Conservation (phyloP, 1,140 invertebrate species). For the Leptopilina boulardi region DNA sequence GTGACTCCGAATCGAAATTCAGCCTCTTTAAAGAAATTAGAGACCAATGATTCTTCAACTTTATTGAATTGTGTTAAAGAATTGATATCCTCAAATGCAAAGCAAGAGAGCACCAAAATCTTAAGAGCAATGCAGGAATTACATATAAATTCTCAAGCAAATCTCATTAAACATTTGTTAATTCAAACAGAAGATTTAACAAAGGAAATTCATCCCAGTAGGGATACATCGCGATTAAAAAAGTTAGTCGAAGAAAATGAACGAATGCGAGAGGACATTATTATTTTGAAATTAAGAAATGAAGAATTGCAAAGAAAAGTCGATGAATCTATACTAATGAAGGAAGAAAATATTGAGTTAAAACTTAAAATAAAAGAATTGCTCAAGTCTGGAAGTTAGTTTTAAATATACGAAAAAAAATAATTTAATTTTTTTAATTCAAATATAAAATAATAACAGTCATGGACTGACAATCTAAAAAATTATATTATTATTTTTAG, state of each 20-base stretch:
- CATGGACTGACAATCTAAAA: too few relatives aligned
- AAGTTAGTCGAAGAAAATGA: conserved; percentile 65
- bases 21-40: conserved; percentile 47
- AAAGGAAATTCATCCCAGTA: conserved; percentile 58
- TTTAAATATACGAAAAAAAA: not conserved
- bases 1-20: conserved; percentile 34
- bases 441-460: not conserved
- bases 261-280: conserved; percentile 59
- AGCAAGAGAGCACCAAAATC: conserved; percentile 66
- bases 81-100: conserved; percentile 60
- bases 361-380: conserved; percentile 66
- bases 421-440: not conserved
- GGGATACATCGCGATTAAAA: conserved; percentile 55
- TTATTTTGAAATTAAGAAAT: conserved; percentile 59
- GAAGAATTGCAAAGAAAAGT: conserved; percentile 62
- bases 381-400: conserved; percentile 36
- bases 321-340: conserved; percentile 58
- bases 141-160: conserved; percentile 66
- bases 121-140: conserved; percentile 63
- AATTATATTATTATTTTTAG: too few relatives aligned
- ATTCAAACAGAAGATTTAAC: conserved; percentile 65
- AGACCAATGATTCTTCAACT: conserved; percentile 56
- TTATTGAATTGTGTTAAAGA: conserved; percentile 66
- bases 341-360: conserved; percentile 64
- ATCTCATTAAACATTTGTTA: conserved; percentile 65